Evolutionary conservation across 2,888 invertebrate genomes (phyloP).

Genomic region (Ennomos fuscantarius): DNA sequence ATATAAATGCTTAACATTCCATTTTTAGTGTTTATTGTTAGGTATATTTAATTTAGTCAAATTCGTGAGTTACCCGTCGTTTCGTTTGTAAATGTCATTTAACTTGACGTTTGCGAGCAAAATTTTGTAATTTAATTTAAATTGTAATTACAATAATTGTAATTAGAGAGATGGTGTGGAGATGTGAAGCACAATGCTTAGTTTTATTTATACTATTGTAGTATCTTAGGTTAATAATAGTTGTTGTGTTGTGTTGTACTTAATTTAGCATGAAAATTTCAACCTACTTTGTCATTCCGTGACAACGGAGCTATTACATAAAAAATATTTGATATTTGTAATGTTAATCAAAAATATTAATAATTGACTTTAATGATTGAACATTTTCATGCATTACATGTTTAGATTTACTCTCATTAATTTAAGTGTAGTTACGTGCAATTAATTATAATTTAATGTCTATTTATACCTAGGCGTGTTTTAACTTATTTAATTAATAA

Average conservation of each 20-base stretch:
- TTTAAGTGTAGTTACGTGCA: constrained; percentile 74
- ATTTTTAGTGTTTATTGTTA: constrained; percentile 72
- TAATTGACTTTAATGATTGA: constrained; percentile 45
- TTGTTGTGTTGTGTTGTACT: constrained; percentile 81
- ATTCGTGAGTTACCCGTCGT: constrained; percentile 68
- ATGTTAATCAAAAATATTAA: constrained; percentile 56
- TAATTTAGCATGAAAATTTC: constrained; percentile 63
- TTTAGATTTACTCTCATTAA: constrained; percentile 71
- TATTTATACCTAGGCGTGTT: constrained; percentile 64
- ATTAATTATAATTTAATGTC: constrained; percentile 72
- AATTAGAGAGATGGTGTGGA: constrained; percentile 48
- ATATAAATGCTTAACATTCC: constrained; percentile 68
- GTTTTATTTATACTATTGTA: constrained; percentile 58
- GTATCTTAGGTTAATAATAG: constrained; percentile 72
- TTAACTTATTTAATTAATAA: constrained; percentile 67
- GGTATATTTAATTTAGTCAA: constrained; percentile 74
- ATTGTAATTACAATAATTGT: constrained; percentile 48
- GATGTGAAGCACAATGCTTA: constrained; percentile 74
- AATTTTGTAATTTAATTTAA: constrained; percentile 52
- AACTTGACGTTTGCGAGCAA: constrained; percentile 24
- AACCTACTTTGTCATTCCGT: constrained; percentile 60
- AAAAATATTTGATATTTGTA: constrained; percentile 47
- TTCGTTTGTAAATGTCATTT: constrained; percentile 46
- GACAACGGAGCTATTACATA: constrained; percentile 25
- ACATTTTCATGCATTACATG: constrained; percentile 68